Evolutionary conservation across 2,888 invertebrate species (phyloP).

Genomic region (Drosophila glabriapex): DNA sequence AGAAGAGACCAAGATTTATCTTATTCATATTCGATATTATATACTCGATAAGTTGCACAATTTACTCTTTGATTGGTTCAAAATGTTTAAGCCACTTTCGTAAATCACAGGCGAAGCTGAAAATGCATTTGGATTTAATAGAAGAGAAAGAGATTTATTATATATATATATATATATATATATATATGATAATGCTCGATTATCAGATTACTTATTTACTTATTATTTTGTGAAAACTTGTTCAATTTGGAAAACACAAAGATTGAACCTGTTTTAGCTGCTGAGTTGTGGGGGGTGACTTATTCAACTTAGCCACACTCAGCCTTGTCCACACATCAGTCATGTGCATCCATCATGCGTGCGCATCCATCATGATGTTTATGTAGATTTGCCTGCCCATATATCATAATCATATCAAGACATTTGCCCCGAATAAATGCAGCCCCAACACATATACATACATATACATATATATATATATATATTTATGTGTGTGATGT

Average conservation of each 20-base stretch:
- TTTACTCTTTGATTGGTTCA: background rate
- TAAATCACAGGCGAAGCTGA: background rate
- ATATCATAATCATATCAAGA: constrained; percentile 68
- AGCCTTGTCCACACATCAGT: constrained; percentile 34
- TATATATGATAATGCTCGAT: background rate
- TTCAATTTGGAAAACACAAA: background rate
- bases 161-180: background rate
- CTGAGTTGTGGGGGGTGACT: background rate
- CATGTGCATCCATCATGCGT: constrained; percentile 62
- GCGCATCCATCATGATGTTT: constrained; percentile 71
- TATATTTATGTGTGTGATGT: background rate
- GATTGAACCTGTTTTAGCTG: constrained; percentile 16
- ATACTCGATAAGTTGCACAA: background rate
- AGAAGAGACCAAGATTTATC: background rate
- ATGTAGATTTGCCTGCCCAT: constrained; percentile 73
- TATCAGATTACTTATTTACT: background rate
- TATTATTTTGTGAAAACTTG: background rate
- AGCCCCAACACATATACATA: background rate
- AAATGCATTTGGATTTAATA: background rate
- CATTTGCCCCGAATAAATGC: constrained; percentile 53
- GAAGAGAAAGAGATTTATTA: background rate
- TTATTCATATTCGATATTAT: background rate
- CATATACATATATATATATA: background rate
- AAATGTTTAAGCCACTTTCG: background rate
- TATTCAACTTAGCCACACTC: background rate